Percentiles rank a stretch among this genome's conserved stretches.
Conservation (phyloP, 2,888 invertebrate genomes). For the Chalcosyrphus nemorum region DNA sequence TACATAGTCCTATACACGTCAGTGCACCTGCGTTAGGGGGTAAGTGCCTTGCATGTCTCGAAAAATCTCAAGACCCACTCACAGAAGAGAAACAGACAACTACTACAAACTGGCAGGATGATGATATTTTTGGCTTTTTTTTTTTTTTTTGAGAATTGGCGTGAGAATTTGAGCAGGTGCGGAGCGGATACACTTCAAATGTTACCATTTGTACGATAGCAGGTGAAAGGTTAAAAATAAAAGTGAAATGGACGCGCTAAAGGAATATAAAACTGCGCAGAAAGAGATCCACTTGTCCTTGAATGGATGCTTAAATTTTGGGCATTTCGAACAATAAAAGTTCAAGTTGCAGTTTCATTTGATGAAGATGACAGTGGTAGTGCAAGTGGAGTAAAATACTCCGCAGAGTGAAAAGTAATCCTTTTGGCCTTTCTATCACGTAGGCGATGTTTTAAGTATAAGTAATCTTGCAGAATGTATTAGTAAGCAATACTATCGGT, state of each 20-base stretch:
- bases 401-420: too few species aligned
- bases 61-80: conserved; percentile 63
- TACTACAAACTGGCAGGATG: conserved; percentile 50
- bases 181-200: conserved; percentile 60
- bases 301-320: conserved; percentile 6
- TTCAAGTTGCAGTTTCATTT: background rate
- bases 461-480: too few species aligned
- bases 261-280: background rate
- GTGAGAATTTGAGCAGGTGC: conserved; percentile 72
- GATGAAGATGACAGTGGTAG: too few species aligned
- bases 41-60: conserved; percentile 43
- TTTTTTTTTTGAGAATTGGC: conserved; percentile 49
- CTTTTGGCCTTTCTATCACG: too few species aligned
- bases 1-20: conserved; percentile 15
- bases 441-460: too few species aligned
- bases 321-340: background rate
- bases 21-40: conserved; percentile 64
- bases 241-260: conserved; percentile 51
- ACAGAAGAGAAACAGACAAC: conserved; percentile 17
- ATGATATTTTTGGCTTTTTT: conserved; percentile 61
- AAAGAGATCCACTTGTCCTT: conserved; percentile 42
- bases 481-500: too few species aligned
- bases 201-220: conserved; percentile 69
- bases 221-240: conserved; percentile 71
- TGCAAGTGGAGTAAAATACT: too few species aligned